phyloP scores from a whole-genome alignment of 2,113 vertebrate genomes.

The Poecilia latipinna region DNA sequence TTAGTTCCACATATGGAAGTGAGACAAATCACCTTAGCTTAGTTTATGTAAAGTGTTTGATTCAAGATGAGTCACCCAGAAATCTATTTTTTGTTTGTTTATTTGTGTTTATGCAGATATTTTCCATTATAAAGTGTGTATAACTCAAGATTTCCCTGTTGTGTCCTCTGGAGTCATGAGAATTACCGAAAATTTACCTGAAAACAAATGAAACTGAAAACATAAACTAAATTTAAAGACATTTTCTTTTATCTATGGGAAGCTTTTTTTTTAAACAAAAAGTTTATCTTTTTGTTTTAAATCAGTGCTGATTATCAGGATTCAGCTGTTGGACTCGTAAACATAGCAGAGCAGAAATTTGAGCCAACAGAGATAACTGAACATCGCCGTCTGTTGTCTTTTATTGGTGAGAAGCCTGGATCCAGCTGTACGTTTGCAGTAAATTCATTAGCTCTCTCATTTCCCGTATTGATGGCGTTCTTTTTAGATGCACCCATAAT shows the following conservation, averaged over 20 bases:
- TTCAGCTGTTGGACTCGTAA: not conserved
- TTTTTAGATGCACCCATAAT: slow-evolving; percentile 24
- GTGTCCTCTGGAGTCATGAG: not conserved
- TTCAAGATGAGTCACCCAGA: too few species aligned
- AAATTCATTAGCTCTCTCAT: slow-evolving; percentile 21
- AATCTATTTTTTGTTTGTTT: too few species aligned
- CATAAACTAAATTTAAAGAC: not conserved
- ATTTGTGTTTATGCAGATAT: not conserved
- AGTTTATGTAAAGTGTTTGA: too few species aligned
- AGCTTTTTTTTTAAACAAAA: not conserved
- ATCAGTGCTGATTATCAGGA: not conserved
- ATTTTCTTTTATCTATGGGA: not conserved
- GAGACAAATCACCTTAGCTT: too few species aligned
- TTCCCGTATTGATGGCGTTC: slow-evolving; percentile 27
- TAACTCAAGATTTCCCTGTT: not conserved
- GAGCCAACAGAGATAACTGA: slow-evolving; percentile 5
- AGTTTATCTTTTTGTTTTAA: not conserved
- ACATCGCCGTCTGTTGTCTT: too few species aligned
- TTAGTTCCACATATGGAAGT: too few species aligned
- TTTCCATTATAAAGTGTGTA: not conserved
- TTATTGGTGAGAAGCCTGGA: too few species aligned
- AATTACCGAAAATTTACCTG: slow-evolving; percentile 40
- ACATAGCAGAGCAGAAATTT: not conserved
- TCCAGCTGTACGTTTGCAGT: slow-evolving; percentile 1
- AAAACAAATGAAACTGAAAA: slow-evolving; percentile 10